phyloP scores from a whole-genome alignment of 2,888 invertebrate species.

The Thymelicus acteon region DNA sequence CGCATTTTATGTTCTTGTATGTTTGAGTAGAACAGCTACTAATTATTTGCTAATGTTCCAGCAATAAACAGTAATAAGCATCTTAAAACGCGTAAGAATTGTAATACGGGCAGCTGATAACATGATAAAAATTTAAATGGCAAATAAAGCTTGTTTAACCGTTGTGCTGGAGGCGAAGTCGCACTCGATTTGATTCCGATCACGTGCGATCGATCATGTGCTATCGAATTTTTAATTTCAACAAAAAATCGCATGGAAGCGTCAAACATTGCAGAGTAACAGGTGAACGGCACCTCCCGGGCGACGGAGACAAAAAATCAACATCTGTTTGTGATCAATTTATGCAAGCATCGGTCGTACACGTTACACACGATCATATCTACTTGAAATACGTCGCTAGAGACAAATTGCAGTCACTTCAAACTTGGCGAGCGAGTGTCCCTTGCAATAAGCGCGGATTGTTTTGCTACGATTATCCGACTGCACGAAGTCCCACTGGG shows the following conservation, averaged over 20 bases:
- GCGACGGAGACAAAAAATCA: slow-evolving; percentile 65
- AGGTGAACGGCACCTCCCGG: slow-evolving; percentile 75
- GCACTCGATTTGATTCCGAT: slow-evolving; percentile 50
- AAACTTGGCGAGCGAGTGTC: slow-evolving; percentile 68
- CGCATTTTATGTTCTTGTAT: not conserved
- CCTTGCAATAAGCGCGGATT: slow-evolving; percentile 69
- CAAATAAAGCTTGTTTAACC: slow-evolving; percentile 24
- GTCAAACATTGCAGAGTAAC: slow-evolving; percentile 69
- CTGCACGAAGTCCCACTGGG: slow-evolving; percentile 55
- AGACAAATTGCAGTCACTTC: slow-evolving; percentile 82
- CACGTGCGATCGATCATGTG: slow-evolving; percentile 65
- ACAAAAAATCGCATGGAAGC: slow-evolving; percentile 66
- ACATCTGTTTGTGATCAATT: slow-evolving; percentile 74
- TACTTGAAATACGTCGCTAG: slow-evolving; percentile 73
- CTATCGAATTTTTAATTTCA: slow-evolving; percentile 76
- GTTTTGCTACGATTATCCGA: slow-evolving; percentile 56
- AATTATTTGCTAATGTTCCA: not conserved
- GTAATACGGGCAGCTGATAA: not conserved
- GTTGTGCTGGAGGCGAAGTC: slow-evolving; percentile 18
- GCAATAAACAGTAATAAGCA: not conserved
- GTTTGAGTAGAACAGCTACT: not conserved
- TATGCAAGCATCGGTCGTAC: slow-evolving; percentile 71
- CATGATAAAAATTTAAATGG: slow-evolving; percentile 19
- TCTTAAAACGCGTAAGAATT: not conserved
- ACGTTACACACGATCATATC: slow-evolving; percentile 80